Base-by-base conservation (phyloP, 2,888 invertebrate species). In the Monoplex corrugatus region DNA sequence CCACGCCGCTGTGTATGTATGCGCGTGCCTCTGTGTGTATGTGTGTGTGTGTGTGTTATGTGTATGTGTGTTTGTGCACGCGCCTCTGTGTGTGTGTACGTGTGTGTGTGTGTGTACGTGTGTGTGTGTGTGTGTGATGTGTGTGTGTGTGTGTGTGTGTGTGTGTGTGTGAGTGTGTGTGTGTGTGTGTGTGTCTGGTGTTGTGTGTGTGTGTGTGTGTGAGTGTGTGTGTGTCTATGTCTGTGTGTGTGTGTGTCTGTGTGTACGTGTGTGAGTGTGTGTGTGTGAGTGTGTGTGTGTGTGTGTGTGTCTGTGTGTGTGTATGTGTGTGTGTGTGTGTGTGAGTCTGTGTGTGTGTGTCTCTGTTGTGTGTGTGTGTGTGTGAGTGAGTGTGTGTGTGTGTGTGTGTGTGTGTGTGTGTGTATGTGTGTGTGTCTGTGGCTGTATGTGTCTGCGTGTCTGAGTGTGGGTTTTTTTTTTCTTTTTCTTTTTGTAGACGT, bases 31-130 rank as follows among this genome's bases (percentile, higher is more conserved):
- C 35, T 19, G 75, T 75, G 38, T 75, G 75, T 75, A 38, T 75
- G 75, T 40, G 75, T 50, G 50, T 50, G 50, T 50, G 50, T 13
- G 50, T 50, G 50, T 19, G 50, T 32, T 32, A 19, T 75, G 35
- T 75, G 75, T 32, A 19, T 35, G 75, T 19, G 35, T 5, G 75
- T 35, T 3, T 6, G 75, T 75, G 75, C 35, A 38, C 35, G 75
- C 32, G 40, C 35, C n/a, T 35, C 35, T 38, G 75, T 38, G 75
- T 75, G 38, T 75, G 75, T 35, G 38, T 75, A 35, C n/a, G 75
- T 75, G 38, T 75, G 75, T 75, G 75, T 75, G 75, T 75, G 75
- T 38, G 38, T 75, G 75, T 75, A 35, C 1, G 75, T 75, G 75
- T 38, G 75, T 38, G 13, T 38, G 75, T 2, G 75, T 38, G 75